Conservation (phyloP, 2,797 vertebrate species). For the Tapera naevia region DNA sequence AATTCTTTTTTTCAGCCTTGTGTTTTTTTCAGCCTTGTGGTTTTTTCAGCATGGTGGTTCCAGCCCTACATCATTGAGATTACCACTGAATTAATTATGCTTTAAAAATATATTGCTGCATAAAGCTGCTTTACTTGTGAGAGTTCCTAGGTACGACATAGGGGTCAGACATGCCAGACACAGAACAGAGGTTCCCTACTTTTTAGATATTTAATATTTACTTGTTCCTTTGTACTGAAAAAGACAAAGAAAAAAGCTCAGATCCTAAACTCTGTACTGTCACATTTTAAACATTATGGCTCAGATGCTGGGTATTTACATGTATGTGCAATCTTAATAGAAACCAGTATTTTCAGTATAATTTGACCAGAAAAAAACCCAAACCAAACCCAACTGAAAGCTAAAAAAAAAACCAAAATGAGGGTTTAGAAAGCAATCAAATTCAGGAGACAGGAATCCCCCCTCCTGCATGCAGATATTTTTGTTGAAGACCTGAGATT, state of each 20-base stretch:
- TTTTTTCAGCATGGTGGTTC: neutral
- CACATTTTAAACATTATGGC: neutral
- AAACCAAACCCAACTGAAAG: neutral
- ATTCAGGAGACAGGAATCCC: neutral
- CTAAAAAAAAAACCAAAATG: neutral
- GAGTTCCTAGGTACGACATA: neutral
- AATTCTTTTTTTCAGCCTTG: neutral
- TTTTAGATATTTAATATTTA: neutral
- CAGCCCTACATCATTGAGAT: neutral
- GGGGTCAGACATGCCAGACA: neutral
- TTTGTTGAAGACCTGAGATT: neutral
- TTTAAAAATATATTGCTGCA: neutral
- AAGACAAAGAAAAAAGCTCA: neutral
- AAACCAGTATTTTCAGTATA: neutral
- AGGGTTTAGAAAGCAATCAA: neutral
- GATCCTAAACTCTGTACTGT: accelerated
- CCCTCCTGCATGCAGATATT: neutral
- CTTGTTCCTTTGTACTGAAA: neutral
- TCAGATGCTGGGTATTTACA: neutral
- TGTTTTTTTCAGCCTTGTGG: neutral
- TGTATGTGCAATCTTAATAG: neutral
- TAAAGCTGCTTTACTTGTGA: neutral
- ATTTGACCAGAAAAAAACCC: neutral
- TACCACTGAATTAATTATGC: neutral
- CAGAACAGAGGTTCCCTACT: neutral